Evolutionary conservation across 2,888 invertebrate genomes (phyloP).

Genomic region (Endomychus coccineus): DNA sequence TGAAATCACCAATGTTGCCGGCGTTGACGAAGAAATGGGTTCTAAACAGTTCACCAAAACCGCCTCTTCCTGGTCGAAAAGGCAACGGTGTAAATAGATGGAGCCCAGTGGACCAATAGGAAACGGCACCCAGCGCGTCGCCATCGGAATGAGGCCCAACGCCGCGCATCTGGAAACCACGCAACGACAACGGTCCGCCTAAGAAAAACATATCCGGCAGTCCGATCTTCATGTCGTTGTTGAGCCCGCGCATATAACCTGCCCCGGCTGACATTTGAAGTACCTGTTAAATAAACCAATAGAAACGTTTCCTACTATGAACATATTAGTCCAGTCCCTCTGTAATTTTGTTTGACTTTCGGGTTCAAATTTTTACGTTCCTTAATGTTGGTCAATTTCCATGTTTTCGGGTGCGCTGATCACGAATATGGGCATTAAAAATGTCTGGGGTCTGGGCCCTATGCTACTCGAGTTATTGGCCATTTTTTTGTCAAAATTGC

Average conservation of each 20-base stretch:
- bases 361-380: no score
- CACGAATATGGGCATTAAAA: no score
- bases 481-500: no score
- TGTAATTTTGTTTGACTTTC: no score
- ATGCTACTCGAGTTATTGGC: no score
- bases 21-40: constrained; percentile 85
- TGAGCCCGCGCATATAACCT: constrained; percentile 60
- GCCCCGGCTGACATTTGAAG: constrained; percentile 61
- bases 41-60: constrained; percentile 76
- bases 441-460: no score
- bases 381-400: no score
- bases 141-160: constrained; percentile 78
- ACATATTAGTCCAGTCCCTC: no score
- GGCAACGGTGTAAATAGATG: constrained; percentile 90
- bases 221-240: constrained; percentile 51
- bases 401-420: no score
- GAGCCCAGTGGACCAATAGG: constrained; percentile 79
- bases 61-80: constrained; percentile 69
- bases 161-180: constrained; percentile 85
- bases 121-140: constrained; percentile 64
- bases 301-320: no score
- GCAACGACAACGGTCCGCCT: constrained; percentile 81
- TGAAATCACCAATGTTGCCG: constrained; percentile 66
- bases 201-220: constrained; percentile 73
- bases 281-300: constrained; percentile 47